phyloP scores from a whole-genome alignment of 1,140 invertebrate species.

The Aethina tumida region DNA sequence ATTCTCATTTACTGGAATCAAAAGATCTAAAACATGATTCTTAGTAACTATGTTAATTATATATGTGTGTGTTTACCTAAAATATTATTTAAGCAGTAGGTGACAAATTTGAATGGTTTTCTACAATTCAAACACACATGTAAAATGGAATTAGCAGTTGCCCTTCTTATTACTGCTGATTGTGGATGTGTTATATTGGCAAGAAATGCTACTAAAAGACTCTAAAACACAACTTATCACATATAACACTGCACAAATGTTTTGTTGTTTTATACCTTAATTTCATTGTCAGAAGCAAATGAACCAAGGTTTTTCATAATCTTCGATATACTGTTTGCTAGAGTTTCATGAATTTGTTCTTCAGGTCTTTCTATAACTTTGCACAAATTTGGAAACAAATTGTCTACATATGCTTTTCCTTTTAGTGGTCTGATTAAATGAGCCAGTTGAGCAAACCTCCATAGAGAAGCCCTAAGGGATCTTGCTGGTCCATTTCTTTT shows the following conservation, averaged over 20 bases:
- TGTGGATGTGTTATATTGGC: slow-evolving; percentile 28
- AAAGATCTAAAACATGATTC: slow-evolving; percentile 24
- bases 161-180: slow-evolving; percentile 31
- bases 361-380: slow-evolving; percentile 57
- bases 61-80: slow-evolving; percentile 22
- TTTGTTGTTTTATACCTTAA: slow-evolving; percentile 47
- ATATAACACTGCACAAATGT: not conserved
- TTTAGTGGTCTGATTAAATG: slow-evolving; percentile 60
- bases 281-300: slow-evolving; percentile 65
- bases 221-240: slow-evolving; percentile 18
- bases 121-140: slow-evolving; percentile 30
- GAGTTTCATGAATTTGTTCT: slow-evolving; percentile 63
- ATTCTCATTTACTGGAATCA: slow-evolving; percentile 39
- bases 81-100: slow-evolving; percentile 29
- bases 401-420: slow-evolving; percentile 65
- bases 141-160: slow-evolving; percentile 28
- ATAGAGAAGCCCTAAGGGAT: slow-evolving; percentile 59
- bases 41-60: slow-evolving; percentile 5
- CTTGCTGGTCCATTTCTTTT: slow-evolving; percentile 64
- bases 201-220: slow-evolving; percentile 30
- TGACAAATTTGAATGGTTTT: slow-evolving; percentile 28
- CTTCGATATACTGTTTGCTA: slow-evolving; percentile 53
- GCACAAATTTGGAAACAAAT: slow-evolving; percentile 59
- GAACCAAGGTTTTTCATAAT: slow-evolving; percentile 60
- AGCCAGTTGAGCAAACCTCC: slow-evolving; percentile 64